phyloP scores from a whole-genome alignment of 2,113 vertebrate species.

The Labeo catla region DNA sequence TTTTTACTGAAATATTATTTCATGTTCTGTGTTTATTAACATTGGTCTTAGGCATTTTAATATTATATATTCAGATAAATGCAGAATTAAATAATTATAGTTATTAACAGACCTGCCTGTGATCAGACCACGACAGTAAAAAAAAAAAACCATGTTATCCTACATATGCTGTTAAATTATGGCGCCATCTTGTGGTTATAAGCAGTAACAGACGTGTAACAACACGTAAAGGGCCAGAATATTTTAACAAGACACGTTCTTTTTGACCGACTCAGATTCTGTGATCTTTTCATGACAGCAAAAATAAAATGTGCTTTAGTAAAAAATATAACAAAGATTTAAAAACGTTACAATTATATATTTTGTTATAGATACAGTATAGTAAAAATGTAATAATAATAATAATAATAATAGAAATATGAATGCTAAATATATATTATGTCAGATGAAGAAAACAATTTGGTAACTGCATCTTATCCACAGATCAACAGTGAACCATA shows the following conservation, averaged over 20 bases:
- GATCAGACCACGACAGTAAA: neutral
- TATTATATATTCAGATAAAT: neutral
- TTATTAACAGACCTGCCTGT: neutral
- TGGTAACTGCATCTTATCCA: neutral
- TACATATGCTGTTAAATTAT: neutral
- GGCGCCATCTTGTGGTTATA: conserved; percentile 5
- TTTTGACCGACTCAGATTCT: neutral
- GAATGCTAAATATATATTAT: too few relatives aligned
- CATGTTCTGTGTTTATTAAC: neutral
- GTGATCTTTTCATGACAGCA: too few relatives aligned
- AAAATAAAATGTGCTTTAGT: too few relatives aligned
- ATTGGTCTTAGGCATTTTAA: neutral
- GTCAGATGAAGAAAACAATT: neutral
- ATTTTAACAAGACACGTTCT: neutral
- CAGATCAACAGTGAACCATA: neutral
- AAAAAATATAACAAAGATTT: too few relatives aligned
- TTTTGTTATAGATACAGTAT: too few relatives aligned
- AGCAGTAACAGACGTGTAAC: neutral
- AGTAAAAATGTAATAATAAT: too few relatives aligned
- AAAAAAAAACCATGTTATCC: neutral
- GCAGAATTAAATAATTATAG: neutral
- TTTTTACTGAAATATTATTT: neutral
- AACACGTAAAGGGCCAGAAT: neutral
- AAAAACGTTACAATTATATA: too few relatives aligned
- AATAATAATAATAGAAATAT: too few relatives aligned